A percentile compares a stretch with the other conserved stretches of the same genome.
Evolutionary conservation across 1,140 invertebrate species (phyloP).

Genomic region (Drepana arcuata): DNA sequence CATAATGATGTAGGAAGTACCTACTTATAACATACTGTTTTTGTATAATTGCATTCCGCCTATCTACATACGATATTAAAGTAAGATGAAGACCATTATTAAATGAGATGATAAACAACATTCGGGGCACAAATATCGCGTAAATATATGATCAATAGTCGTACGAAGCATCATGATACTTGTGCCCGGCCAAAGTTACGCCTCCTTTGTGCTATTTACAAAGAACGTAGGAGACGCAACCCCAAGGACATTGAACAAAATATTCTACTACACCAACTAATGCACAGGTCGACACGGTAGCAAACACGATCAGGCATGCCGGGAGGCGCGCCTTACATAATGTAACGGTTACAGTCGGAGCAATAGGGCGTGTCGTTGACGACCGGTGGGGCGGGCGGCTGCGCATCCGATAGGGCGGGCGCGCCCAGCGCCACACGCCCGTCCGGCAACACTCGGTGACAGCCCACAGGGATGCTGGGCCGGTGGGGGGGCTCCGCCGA

Average conservation of each 20-base stretch:
- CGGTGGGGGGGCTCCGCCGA: slow-evolving; percentile 51
- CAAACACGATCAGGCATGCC: slow-evolving; percentile 66
- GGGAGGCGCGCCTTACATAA: slow-evolving; percentile 78
- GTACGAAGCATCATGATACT: slow-evolving; percentile 8
- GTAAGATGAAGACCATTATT: slow-evolving; percentile 20
- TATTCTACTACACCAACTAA: slow-evolving; percentile 31
- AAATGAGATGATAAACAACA: slow-evolving; percentile 13
- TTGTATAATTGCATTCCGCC: slow-evolving; percentile 20
- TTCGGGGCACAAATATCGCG: slow-evolving; percentile 15
- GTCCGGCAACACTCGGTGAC: slow-evolving; percentile 50
- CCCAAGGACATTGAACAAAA: slow-evolving; percentile 14
- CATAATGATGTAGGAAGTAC: no score
- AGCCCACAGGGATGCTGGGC: slow-evolving; percentile 65
- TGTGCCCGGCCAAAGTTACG: slow-evolving; percentile 13
- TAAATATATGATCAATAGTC: slow-evolving; percentile 4
- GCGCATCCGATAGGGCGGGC: slow-evolving; percentile 34
- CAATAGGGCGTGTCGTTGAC: slow-evolving; percentile 75
- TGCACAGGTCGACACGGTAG: slow-evolving; percentile 64
- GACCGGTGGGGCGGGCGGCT: slow-evolving; percentile 35
- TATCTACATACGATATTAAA: slow-evolving; percentile 18
- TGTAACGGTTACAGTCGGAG: slow-evolving; percentile 80
- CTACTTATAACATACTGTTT: no score
- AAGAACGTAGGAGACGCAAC: slow-evolving; percentile 74
- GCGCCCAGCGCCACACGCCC: slow-evolving; percentile 49
- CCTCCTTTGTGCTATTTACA: slow-evolving; percentile 14